These are phyloP conservation scores for Mormoops blainvillei DNA, from an alignment of 2,113 vertebrate genomes.

Conservation along the genomic window DNA sequence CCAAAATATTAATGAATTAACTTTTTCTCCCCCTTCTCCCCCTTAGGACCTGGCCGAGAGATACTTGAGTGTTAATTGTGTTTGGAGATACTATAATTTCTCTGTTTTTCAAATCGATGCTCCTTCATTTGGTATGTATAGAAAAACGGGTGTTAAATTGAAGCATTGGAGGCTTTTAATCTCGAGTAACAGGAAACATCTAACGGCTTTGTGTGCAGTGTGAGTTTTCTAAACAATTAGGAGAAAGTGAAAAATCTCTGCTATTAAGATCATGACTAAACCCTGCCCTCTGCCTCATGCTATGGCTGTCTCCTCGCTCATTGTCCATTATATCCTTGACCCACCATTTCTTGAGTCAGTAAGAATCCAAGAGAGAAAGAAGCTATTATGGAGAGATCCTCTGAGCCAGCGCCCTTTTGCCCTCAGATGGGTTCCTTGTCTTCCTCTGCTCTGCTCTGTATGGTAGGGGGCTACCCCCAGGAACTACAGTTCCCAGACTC, in stretches of 20 bases:
- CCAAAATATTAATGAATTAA: conserved; percentile 34
- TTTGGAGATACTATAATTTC: conserved; percentile 92
- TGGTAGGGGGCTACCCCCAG: background rate
- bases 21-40: conserved; percentile 37
- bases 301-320: accelerated
- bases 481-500: background rate
- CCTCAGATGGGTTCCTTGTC: no score
- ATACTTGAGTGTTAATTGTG: conserved; percentile 82
- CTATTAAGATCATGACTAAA: background rate
- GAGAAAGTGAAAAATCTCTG: conserved; percentile 25
- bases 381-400: background rate
- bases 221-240: conserved; percentile 47
- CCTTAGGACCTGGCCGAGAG: conserved; percentile 83
- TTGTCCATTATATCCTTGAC: background rate
- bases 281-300: background rate
- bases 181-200: conserved; percentile 7
- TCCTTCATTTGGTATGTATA: conserved; percentile 87
- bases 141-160: conserved; percentile 32
- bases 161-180: background rate
- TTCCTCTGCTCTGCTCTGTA: background rate
- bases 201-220: conserved; percentile 30
- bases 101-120: conserved; percentile 89
- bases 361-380: background rate
- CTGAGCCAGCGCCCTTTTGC: background rate
- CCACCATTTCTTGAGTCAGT: background rate